phyloP scores from a whole-genome alignment of 2,888 invertebrate species.

The Limenitis camilla region DNA sequence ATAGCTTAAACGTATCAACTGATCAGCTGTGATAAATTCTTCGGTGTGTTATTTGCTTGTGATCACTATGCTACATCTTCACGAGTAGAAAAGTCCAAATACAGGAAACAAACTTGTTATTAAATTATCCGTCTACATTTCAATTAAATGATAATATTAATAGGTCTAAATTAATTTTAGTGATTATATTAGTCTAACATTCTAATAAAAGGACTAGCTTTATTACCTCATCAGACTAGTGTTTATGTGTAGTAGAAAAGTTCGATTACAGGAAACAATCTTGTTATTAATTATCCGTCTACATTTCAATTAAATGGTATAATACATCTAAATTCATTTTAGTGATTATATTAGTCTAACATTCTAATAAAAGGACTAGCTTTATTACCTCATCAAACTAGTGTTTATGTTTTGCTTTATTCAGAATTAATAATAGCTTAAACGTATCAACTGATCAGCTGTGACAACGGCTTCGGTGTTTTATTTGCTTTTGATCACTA shows the following conservation, averaged over 20 bases:
- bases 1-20: constrained; percentile 14
- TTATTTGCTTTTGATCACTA: not conserved
- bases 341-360: too few species aligned
- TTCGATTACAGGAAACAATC: too few species aligned
- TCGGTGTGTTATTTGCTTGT: not conserved
- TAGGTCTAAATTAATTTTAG: too few species aligned
- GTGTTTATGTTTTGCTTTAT: constrained; percentile 20
- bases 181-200: too few species aligned
- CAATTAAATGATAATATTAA: too few species aligned
- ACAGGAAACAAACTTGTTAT: too few species aligned
- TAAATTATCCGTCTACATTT: too few species aligned
- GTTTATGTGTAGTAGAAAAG: constrained; percentile 8
- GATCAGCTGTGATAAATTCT: constrained; percentile 1
- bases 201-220: constrained; percentile 36
- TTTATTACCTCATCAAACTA: constrained; percentile 32
- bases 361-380: constrained; percentile 35
- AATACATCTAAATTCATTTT: too few species aligned
- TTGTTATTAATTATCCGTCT: too few species aligned
- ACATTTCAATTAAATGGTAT: too few species aligned
- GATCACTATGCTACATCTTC: not conserved
- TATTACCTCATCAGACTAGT: constrained; percentile 30
- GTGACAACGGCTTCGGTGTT: not conserved
- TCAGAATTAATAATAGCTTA: constrained; percentile 20
- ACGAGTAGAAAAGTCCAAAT: not conserved
- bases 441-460: constrained; percentile 4